Conservation (phyloP, 2,797 vertebrate genomes). For the Acanthurus leucopareius region DNA sequence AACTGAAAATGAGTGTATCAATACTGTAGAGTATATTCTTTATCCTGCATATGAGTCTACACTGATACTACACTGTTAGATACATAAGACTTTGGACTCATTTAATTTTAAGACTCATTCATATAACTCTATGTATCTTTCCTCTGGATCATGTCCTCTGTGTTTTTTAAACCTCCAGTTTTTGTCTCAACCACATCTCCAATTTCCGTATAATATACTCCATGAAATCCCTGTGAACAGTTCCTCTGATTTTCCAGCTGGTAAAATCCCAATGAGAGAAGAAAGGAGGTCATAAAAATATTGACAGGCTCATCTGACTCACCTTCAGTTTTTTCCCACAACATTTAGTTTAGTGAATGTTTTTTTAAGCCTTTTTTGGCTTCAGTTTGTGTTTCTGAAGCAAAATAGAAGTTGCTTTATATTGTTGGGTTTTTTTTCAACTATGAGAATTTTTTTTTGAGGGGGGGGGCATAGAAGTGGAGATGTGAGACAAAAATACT, state of each 20-base stretch:
- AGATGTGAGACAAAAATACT: neutral
- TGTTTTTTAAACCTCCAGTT: neutral
- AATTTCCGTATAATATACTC: neutral
- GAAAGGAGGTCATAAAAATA: conserved; percentile 8
- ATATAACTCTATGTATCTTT: neutral
- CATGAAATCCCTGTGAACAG: neutral
- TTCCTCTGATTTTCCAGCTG: neutral
- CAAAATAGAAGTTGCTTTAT: neutral
- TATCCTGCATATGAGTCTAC: neutral
- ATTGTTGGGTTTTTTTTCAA: neutral
- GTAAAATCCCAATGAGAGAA: conserved; percentile 9
- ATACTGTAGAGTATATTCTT: neutral
- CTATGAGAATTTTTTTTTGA: neutral
- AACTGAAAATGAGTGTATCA: neutral
- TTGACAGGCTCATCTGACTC: neutral
- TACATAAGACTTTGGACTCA: neutral
- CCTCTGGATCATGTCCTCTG: neutral
- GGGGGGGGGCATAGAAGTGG: neutral
- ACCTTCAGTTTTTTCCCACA: neutral
- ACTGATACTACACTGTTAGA: neutral
- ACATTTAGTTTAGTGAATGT: neutral
- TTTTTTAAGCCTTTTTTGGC: neutral
- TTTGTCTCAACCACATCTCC: neutral
- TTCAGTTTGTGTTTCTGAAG: neutral
- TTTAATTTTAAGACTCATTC: too few species aligned